Base-by-base conservation (phyloP, 1,140 invertebrate species). In the Plodia interpunctella region DNA sequence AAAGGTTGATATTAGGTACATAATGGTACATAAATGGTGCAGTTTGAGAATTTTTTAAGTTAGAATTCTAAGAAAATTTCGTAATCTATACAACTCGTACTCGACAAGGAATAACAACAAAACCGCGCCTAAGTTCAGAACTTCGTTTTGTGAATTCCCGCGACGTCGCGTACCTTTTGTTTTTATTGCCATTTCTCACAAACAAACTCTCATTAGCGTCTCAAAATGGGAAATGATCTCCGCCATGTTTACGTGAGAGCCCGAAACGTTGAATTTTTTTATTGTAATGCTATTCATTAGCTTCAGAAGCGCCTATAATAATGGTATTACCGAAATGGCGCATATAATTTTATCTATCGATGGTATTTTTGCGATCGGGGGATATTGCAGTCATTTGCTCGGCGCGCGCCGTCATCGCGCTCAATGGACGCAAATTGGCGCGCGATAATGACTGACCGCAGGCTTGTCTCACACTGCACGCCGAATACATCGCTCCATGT, bases 271-370 rank as follows among this genome's bases (percentile, higher is more conserved):
- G 5, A 15, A n/a, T 15, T 2, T 44, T 44, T 44, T 44, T 44
- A 44, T 44, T 44, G 38, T 44, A 44, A 44, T 44, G 38, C 3
- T 44, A 44, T 44, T 44, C 38, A 44, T 15, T 44, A 15, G 15
- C 13, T 44, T 2, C 38, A 32, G 30, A 17, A 44, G 6, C 21
- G 21, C 21, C 6, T 15, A 15, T 44, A n/a, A n/a, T 44, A 17
- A 17, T 1, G 38, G 38, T 44, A 44, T 44, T 44, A 44, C 0
- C 8, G n/a, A 44, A 44, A 44, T 44, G 38, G 38, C 38, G 38
- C 38, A 44, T 44, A 15, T 15, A 44, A 44, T 44, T 44, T 44
- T 44, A 44, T 44, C 5, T 44, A 44, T 44, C 38, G 38, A 44
- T 44, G 38, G 38, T 15, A 15, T 44, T 44, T 44, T 44, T 44